Base-by-base conservation (phyloP, 1,140 invertebrate species). In the Probaryconus sp. region DNA sequence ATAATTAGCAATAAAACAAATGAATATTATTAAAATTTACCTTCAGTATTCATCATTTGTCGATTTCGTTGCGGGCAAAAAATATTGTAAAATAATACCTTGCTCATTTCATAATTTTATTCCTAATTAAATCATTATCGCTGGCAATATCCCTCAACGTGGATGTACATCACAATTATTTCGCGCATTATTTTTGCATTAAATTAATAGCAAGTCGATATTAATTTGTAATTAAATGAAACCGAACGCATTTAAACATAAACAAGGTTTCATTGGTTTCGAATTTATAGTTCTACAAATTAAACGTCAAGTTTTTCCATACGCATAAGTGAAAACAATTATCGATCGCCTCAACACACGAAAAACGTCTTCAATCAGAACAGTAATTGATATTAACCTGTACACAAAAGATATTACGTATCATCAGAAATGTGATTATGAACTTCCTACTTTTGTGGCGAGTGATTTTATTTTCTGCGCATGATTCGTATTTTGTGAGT, bases 191-290 rank as follows among this genome's bases (percentile, higher is more conserved):
- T 26, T 56, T 56, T 67, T 48, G 61, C 35, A 55, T 53, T 37
- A 55, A 65, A 55, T 65, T 45, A 65, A 24, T 55, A 53, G 33
- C 63, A 67, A 48, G 31, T 17, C 20, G 11, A 5, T 38, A 45
- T 17, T 53, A 55, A 47, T 16, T 11, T 56, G 51, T 43, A 67
- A 56, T 67, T 40, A 67, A 67, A 56, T 67, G 63, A 67, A 67
- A 56, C 63, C 63, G 42, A 48, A 38, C 20, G 50, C 35, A 50
- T 67, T 48, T 56, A 48, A 56, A 50, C 51, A 67, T 45, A 13
- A 18, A 5, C 42, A 40, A 31, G 63, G 63, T 31, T 67, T 67
- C 63, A 33, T 10, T 6, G 51, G 51, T 56, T 56, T 67, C 51
- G 13, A 67, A 33, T 67, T 30, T 67, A 14, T 56, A 56, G 42